Evolutionary conservation across 2,113 vertebrate species (phyloP).

Genomic region (Macquaria australasica): DNA sequence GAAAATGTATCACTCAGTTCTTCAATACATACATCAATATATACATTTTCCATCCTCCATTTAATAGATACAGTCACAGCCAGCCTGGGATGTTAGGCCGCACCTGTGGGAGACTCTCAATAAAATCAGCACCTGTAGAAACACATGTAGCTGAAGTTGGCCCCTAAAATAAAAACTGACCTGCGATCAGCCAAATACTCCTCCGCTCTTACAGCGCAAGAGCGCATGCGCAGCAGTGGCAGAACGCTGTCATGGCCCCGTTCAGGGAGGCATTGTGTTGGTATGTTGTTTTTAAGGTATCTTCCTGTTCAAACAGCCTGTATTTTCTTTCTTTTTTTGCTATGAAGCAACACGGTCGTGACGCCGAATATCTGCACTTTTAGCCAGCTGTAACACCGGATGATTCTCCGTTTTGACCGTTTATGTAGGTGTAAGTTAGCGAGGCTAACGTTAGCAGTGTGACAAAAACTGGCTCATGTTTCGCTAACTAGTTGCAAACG

Average conservation of each 20-base stretch:
- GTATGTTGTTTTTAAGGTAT: conserved; percentile 53
- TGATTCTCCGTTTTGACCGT: not conserved
- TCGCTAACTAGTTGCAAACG: conserved; percentile 13
- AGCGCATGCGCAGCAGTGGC: conserved; percentile 58
- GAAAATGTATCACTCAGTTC: not conserved
- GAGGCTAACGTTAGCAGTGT: conserved; percentile 47
- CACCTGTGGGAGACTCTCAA: no score
- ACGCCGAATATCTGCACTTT: rapidly evolving
- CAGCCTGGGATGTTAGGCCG: no score
- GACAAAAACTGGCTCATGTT: not conserved
- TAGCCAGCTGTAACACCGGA: rapidly evolving
- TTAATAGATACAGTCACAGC: not conserved
- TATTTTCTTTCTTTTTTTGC: not conserved
- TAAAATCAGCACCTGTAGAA: no score
- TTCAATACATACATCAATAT: not conserved
- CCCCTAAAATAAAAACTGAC: conserved; percentile 1
- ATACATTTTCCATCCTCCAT: not conserved
- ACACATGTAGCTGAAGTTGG: no score
- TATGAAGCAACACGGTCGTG: rapidly evolving
- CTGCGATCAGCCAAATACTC: not conserved
- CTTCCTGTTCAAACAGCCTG: rapidly evolving
- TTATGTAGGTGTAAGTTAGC: not conserved
- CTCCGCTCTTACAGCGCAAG: rapidly evolving
- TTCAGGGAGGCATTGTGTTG: conserved; percentile 58
- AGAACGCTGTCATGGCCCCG: conserved; percentile 57